Evolutionary conservation across 2,888 invertebrate genomes (phyloP).

Genomic region (Beris chalybata): DNA sequence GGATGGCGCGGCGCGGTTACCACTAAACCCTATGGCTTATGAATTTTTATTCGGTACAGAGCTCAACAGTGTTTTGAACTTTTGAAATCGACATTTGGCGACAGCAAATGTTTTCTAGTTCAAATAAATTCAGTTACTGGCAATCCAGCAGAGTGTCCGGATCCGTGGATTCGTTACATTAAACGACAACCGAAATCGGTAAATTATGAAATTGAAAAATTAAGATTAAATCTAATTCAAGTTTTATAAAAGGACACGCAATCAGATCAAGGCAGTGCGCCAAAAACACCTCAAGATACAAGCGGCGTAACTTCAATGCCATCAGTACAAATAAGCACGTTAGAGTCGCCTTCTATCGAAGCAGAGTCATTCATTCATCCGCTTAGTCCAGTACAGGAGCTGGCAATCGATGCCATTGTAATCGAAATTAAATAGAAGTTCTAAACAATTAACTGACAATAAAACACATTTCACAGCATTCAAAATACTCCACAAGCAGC

Average conservation of each 20-base stretch:
- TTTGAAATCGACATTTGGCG: constrained; percentile 85
- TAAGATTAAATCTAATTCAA: background rate
- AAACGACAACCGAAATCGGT: constrained; percentile 62
- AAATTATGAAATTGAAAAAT: constrained; percentile 40
- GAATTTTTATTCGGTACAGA: constrained; percentile 59
- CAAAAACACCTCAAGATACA: constrained; percentile 62
- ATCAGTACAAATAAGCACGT: constrained; percentile 49
- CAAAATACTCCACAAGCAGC: constrained; percentile 59
- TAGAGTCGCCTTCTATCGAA: constrained; percentile 44
- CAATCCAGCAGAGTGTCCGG: constrained; percentile 66
- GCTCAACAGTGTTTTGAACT: constrained; percentile 81
- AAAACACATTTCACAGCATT: constrained; percentile 45
- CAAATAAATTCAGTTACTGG: constrained; percentile 82
- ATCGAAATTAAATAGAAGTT: background rate
- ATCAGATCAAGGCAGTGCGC: constrained; percentile 59
- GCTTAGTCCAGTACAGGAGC: constrained; percentile 70
- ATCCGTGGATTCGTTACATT: constrained; percentile 84
- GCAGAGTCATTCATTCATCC: constrained; percentile 66
- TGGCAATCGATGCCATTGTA: constrained; percentile 62
- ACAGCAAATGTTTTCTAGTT: constrained; percentile 83
- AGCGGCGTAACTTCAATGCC: constrained; percentile 56
- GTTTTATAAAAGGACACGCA: constrained; percentile 44
- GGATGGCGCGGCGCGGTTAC: background rate
- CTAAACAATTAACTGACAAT: background rate
- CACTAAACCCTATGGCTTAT: constrained; percentile 1